Evolutionary conservation across 2,113 vertebrate species (phyloP), one percentile per base, ranked within the genome.

Genomic region (Dipodomys merriami): DNA sequence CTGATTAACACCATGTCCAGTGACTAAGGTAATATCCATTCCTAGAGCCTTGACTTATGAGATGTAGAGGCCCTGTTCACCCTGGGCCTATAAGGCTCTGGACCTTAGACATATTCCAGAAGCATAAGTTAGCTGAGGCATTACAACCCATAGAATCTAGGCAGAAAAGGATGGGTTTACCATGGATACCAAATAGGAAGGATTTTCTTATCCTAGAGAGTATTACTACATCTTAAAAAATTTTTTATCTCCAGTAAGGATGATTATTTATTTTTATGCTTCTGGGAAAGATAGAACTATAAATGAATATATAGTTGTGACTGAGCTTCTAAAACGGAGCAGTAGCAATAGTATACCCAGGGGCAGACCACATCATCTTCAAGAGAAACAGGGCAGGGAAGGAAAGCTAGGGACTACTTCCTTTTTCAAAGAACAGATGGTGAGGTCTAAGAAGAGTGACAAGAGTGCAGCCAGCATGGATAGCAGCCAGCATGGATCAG

Each of bases 401-500:
- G 12, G 53, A 39, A 18, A 16, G 9, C 1, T 13, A 22, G 4
- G 6, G 4, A 35, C 2, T 1, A 2, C 5, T 72, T 13, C 10
- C 9, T 3, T 60, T 33, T 62, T 13, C 71, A 74, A 13, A 83
- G 76, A 29, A 78, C 69, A 23, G 3, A 11, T 2, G 20, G 16
- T 18, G 35, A 44, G 12, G 23, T 19, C 20, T 11, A 23, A 19
- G 16, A 2, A 49, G 18, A 84, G 13, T 4, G 3, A 18, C 0
- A 4, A 4, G 49, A 46, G 6, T 5, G 13, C 60, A 53, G 30
- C 44, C 44, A 88, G 20, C 8, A 11, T 16, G 4, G n/a, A 78
- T 23, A 3, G 4, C 49, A 49, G 33, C 83, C 20, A 27, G 10
- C 13, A 2, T 7, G 46, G 29, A n/a, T 62, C 19, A 11, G 46